Evolutionary conservation across 2,113 vertebrate species (phyloP).

Genomic region (Myodes glareolus): DNA sequence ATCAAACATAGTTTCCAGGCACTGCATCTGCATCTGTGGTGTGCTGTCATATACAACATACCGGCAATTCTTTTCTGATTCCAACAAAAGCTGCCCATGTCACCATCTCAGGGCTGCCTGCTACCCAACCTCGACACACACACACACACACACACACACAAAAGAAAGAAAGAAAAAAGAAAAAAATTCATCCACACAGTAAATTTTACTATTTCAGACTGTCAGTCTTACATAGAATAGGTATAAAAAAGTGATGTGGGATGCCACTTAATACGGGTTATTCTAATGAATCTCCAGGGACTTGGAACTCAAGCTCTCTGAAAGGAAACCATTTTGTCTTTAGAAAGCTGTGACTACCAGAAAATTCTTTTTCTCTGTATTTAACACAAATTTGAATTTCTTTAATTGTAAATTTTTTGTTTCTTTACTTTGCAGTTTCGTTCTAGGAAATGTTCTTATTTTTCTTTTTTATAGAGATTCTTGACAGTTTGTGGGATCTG

Average conservation of each 20-base stretch:
- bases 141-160: too few relatives aligned
- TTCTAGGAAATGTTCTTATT: background rate
- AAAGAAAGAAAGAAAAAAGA: too few relatives aligned
- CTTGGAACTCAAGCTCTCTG: background rate
- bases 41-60: conserved; percentile 30
- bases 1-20: conserved; percentile 8
- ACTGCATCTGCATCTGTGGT: background rate
- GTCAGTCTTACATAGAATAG: background rate
- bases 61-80: conserved; percentile 8
- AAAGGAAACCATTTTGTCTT: conserved; percentile 17
- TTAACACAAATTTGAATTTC: conserved; percentile 18
- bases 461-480: background rate
- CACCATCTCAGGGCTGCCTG: background rate
- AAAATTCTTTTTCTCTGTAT: background rate
- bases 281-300: background rate
- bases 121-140: background rate
- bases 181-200: background rate
- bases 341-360: conserved; percentile 29
- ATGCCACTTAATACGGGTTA: background rate
- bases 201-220: background rate
- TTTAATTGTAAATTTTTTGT: conserved; percentile 47
- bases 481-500: background rate
- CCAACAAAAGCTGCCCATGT: background rate
- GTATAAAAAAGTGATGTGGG: background rate
- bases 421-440: background rate